These are phyloP conservation scores for Lasioglossum zephyrum DNA, from an alignment of 2,888 invertebrate genomes.

Conservation along the genomic window DNA sequence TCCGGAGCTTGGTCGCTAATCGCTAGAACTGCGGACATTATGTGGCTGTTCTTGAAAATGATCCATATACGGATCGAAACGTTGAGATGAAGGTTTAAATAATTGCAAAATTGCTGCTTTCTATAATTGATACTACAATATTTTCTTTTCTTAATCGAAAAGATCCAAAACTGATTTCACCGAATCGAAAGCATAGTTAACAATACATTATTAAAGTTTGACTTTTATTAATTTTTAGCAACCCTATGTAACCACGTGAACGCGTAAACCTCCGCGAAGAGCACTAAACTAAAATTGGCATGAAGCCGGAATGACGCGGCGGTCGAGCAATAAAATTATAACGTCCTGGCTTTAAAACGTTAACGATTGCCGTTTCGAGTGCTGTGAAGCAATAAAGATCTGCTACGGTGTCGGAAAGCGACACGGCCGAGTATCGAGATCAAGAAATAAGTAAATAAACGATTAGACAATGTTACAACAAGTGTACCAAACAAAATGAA, in stretches of 20 bases:
- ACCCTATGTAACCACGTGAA: not conserved
- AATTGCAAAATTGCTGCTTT: too few relatives aligned
- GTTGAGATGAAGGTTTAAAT: too few relatives aligned
- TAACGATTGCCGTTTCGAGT: not conserved
- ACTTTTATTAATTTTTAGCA: not conserved
- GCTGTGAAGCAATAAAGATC: not conserved
- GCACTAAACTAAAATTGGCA: slow-evolving; percentile 5
- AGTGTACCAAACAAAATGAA: not conserved
- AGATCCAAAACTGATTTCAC: too few relatives aligned
- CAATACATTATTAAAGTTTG: not conserved
- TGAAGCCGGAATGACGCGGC: not conserved
- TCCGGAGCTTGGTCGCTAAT: not conserved
- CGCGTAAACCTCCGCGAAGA: not conserved
- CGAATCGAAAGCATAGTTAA: too few relatives aligned
- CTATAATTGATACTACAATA: too few relatives aligned
- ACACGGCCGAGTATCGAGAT: not conserved
- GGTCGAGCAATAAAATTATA: not conserved
- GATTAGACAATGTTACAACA: not conserved
- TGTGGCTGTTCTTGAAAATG: too few relatives aligned
- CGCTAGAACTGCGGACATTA: not conserved
- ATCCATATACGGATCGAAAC: too few relatives aligned
- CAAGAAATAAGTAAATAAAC: not conserved
- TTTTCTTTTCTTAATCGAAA: too few relatives aligned
- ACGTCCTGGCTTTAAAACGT: not conserved
- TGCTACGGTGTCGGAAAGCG: not conserved